Percentiles rank a stretch among this genome's conserved stretches.
phyloP scores from a whole-genome alignment of 2,113 vertebrate genomes.

The Lipotes vexillifer region DNA sequence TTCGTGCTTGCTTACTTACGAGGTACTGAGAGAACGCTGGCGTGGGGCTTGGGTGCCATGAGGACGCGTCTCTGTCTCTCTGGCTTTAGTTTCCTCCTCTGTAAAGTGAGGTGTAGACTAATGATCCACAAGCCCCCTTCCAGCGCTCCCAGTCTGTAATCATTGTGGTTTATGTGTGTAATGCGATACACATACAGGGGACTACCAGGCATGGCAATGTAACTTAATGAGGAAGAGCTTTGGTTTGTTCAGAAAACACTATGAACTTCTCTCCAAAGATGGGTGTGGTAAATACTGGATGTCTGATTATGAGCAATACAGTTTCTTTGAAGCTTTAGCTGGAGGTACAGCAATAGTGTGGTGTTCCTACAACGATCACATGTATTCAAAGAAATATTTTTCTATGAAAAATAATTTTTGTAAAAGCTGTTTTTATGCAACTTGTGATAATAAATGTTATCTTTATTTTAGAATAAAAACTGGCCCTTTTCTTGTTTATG shows the following conservation, averaged over 20 bases:
- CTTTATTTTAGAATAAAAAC: conserved; percentile 85
- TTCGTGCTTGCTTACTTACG: neutral
- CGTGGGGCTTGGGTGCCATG: neutral
- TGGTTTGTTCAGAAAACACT: conserved; percentile 58
- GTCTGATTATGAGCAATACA: conserved; percentile 63
- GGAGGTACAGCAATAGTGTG: conserved; percentile 79
- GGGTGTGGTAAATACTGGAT: conserved; percentile 61
- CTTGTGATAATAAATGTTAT: conserved; percentile 86
- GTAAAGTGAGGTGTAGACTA: neutral
- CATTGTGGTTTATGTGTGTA: neutral
- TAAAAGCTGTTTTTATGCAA: conserved; percentile 85
- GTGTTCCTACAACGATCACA: conserved; percentile 76
- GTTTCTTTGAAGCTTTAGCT: conserved; percentile 82
- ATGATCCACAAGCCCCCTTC: neutral
- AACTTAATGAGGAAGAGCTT: conserved; percentile 37
- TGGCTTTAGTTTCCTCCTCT: neutral
- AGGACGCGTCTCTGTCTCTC: neutral
- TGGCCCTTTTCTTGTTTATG: conserved; percentile 27
- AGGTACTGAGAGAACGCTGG: neutral
- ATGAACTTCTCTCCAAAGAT: conserved; percentile 66
- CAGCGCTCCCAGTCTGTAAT: neutral
- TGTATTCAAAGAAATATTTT: conserved; percentile 82
- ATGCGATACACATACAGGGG: neutral
- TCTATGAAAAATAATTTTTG: conserved; percentile 81
- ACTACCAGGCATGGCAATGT: conserved; percentile 12